Percentiles rank a stretch among this genome's conserved stretches.
Evolutionary conservation across 2,888 invertebrate genomes (phyloP).

Genomic region (Resseliella maxima): DNA sequence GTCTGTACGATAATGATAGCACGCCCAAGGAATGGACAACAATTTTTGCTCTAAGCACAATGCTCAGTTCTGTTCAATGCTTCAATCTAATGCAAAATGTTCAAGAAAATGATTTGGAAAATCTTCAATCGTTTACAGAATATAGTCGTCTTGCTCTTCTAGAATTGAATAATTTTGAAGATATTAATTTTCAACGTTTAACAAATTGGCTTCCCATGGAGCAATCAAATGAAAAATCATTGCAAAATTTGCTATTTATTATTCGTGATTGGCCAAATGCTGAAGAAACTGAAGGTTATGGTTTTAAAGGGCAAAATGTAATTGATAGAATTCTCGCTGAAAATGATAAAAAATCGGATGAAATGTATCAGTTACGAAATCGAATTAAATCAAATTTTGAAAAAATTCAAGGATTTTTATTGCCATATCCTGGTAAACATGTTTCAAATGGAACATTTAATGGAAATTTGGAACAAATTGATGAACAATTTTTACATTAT

Average conservation of each 20-base stretch:
- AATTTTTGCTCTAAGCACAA: conserved; percentile 1
- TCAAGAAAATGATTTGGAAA: conserved; percentile 51
- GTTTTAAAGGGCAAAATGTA: background rate
- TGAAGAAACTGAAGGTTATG: conserved; percentile 34
- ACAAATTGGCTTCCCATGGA: too few species aligned
- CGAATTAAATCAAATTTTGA: conserved; percentile 23
- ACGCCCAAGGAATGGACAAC: background rate
- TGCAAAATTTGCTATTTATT: conserved; percentile 19
- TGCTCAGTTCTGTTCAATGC: conserved; percentile 43
- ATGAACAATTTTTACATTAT: conserved; percentile 46
- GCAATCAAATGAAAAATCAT: background rate
- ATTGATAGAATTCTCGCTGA: background rate
- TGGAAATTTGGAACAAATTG: conserved; percentile 54
- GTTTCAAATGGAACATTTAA: background rate
- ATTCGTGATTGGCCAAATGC: conserved; percentile 55
- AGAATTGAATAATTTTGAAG: too few species aligned
- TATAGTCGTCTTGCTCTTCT: conserved; percentile 54
- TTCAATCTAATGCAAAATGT: conserved; percentile 53
- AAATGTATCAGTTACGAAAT: background rate
- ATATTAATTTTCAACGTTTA: too few species aligned
- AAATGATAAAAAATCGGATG: background rate
- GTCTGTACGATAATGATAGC: background rate
- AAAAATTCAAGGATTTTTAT: conserved; percentile 36
- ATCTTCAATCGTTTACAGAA: conserved; percentile 49
- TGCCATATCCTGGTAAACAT: conserved; percentile 57